These are phyloP conservation scores for Holothuria glaberrima DNA, from an alignment of 35 echinoderm and acorn worm species.

Conservation along the genomic window DNA sequence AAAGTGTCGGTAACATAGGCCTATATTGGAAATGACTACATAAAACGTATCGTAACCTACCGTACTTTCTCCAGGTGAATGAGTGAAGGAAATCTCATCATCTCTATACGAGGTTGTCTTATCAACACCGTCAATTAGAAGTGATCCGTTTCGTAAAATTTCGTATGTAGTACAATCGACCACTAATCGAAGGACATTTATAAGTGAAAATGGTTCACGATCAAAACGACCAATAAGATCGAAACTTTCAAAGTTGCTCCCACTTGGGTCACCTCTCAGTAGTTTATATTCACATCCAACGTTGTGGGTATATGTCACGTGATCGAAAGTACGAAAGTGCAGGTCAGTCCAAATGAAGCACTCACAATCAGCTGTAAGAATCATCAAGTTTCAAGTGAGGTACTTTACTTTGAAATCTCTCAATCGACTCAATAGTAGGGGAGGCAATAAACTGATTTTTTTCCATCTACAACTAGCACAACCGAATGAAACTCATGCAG, in stretches of 20 bases:
- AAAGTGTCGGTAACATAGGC: background rate
- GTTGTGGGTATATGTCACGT: background rate
- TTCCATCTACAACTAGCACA: too few species aligned
- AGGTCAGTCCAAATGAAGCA: conserved; percentile 25
- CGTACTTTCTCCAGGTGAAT: background rate
- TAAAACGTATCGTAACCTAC: conserved; percentile 6
- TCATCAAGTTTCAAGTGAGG: too few species aligned
- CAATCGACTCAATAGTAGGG: too few species aligned
- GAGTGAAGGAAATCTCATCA: background rate
- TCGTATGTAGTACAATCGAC: background rate
- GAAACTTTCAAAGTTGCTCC: background rate
- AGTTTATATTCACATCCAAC: background rate
- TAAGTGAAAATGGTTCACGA: background rate
- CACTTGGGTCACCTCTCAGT: background rate
- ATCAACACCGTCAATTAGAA: background rate
- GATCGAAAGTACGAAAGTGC: background rate
- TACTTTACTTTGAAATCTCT: too few species aligned
- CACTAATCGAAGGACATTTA: background rate
- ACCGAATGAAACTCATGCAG: too few species aligned
- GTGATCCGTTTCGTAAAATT: background rate
- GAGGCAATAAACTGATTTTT: too few species aligned
- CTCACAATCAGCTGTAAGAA: conserved; percentile 12
- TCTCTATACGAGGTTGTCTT: background rate
- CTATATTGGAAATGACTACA: background rate
- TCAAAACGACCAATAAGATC: background rate